These are phyloP conservation scores for Tenualosa ilisha DNA, from an alignment of 2,797 vertebrate species.

Conservation along the genomic window DNA sequence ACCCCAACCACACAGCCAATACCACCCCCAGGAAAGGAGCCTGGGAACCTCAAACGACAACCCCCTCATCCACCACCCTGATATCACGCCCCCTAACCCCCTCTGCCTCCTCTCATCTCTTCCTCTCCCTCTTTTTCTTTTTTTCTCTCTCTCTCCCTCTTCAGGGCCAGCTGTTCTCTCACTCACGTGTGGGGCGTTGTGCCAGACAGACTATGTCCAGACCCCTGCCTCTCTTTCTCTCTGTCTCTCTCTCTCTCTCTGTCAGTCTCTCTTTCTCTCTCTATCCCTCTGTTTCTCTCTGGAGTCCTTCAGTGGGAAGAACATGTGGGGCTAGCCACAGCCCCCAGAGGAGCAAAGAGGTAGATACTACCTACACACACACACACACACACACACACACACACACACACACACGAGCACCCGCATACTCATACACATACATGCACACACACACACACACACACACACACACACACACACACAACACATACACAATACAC, in stretches of 20 bases:
- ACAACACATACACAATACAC: background rate
- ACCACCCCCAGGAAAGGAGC: constrained; percentile 23
- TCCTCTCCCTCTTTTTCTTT: constrained; percentile 22
- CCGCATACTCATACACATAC: background rate
- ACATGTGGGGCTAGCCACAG: background rate
- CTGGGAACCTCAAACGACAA: constrained; percentile 51
- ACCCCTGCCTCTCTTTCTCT: constrained; percentile 22
- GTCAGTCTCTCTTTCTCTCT: constrained; percentile 1
- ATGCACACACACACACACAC: background rate
- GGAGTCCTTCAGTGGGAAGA: background rate
- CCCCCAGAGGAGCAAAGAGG: background rate
- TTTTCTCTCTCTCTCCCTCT: constrained; percentile 37
- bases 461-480: background rate
- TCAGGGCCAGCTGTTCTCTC: constrained; percentile 67
- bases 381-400: background rate
- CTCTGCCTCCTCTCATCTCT: background rate
- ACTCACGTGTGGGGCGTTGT: constrained; percentile 65
- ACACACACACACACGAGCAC: background rate
- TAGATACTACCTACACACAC: background rate
- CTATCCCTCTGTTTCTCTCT: constrained; percentile 14
- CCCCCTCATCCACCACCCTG: background rate
- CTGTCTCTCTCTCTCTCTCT: constrained; percentile 24
- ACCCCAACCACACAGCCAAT: background rate
- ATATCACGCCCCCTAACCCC: background rate
- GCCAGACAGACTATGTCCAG: constrained; percentile 68